A percentile compares a stretch with the other conserved stretches of the same genome.
Evolutionary conservation across 2,888 invertebrate species (phyloP).

Genomic region (Cecidostiba fungosa): DNA sequence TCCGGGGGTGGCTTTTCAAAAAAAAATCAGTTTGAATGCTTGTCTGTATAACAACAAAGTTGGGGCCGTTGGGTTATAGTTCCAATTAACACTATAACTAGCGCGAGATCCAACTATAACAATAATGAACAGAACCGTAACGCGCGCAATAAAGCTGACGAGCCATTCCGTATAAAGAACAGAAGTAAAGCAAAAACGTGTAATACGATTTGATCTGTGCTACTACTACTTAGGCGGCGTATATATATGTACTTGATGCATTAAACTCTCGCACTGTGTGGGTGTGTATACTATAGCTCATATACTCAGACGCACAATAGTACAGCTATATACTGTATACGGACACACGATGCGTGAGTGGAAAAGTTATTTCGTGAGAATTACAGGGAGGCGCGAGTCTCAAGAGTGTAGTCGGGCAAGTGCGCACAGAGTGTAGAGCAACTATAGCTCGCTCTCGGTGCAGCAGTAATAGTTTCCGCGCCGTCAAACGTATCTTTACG

Average conservation of each 20-base stretch:
- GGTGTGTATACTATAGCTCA: too few relatives aligned
- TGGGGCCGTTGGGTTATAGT: too few relatives aligned
- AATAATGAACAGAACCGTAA: not conserved
- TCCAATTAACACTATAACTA: not conserved
- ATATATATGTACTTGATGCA: not conserved
- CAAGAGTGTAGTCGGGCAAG: conserved; percentile 59
- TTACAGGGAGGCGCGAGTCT: conserved; percentile 62
- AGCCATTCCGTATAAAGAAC: not conserved
- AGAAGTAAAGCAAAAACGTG: not conserved
- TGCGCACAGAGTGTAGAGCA: not conserved
- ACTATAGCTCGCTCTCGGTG: not conserved
- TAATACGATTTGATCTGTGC: not conserved
- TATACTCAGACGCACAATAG: not conserved
- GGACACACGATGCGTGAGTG: not conserved
- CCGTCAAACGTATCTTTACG: conserved; percentile 62
- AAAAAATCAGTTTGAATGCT: not conserved
- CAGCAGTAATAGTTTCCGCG: conserved; percentile 55
- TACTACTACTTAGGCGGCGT: not conserved
- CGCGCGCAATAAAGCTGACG: not conserved
- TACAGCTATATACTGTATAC: not conserved
- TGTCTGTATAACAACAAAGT: too few relatives aligned
- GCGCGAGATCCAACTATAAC: not conserved
- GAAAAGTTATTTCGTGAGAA: conserved; percentile 65
- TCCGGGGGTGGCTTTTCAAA: not conserved
- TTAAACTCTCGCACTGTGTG: not conserved